phyloP scores from a whole-genome alignment of 2,797 vertebrate species.

The Channa striata region DNA sequence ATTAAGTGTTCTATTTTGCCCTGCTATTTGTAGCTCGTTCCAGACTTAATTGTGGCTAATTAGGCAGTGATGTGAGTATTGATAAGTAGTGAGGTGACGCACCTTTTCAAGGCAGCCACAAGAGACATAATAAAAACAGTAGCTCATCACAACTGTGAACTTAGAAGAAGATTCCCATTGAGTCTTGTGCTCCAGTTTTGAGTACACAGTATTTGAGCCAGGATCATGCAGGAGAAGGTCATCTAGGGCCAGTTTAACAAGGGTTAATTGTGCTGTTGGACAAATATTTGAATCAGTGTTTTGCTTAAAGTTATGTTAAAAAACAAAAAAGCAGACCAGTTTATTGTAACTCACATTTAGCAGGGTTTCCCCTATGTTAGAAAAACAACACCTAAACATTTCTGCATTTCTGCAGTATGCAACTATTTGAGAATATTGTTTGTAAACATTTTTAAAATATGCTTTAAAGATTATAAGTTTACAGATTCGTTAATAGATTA shows the following conservation, averaged over 20 bases:
- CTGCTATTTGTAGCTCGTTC: conserved; percentile 60
- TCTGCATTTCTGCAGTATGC: too few species aligned
- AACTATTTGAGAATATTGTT: too few species aligned
- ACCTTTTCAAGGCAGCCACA: conserved; percentile 41
- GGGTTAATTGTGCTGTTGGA: not conserved
- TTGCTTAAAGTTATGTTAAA: not conserved
- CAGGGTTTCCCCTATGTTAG: too few species aligned
- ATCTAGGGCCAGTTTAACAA: not conserved
- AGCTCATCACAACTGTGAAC: conserved; percentile 26
- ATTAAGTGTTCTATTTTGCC: conserved; percentile 65
- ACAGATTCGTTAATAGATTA: too few species aligned
- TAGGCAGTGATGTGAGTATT: conserved; percentile 58
- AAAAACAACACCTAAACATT: too few species aligned
- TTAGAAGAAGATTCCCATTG: not conserved
- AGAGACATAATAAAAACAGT: conserved; percentile 40
- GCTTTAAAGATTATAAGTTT: too few species aligned
- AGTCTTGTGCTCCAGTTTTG: not conserved
- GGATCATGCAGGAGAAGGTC: not conserved
- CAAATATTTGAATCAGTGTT: not conserved
- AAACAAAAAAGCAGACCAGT: too few species aligned
- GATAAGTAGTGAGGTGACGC: conserved; percentile 53
- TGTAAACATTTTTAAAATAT: too few species aligned
- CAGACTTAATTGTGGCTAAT: conserved; percentile 70
- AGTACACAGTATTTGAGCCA: not conserved
- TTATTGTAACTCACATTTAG: too few species aligned